Conservation (phyloP, 1,140 invertebrate species). For the Penaeus chinensis region DNA sequence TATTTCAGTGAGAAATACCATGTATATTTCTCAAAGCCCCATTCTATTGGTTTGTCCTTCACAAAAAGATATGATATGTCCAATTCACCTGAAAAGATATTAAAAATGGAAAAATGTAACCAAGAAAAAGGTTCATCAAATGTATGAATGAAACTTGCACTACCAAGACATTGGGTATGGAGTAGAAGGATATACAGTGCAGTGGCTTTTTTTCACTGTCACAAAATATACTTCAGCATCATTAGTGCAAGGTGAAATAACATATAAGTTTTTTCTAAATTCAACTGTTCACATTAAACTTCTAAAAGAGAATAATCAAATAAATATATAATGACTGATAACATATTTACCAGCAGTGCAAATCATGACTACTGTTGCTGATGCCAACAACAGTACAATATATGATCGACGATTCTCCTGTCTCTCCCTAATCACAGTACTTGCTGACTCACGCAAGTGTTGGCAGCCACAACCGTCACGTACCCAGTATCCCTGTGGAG, state of each 20-base stretch:
- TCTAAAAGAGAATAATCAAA: too few relatives aligned
- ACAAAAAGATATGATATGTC: conserved; percentile 68
- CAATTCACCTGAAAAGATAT: conserved; percentile 67
- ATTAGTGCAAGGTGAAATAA: too few relatives aligned
- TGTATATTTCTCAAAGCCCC: conserved; percentile 68
- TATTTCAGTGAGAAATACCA: conserved; percentile 69
- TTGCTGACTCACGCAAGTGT: conserved; percentile 66
- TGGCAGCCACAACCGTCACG: conserved; percentile 62
- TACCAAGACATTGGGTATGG: too few relatives aligned
- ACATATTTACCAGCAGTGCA: conserved; percentile 65
- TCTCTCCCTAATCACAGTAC: conserved; percentile 66
- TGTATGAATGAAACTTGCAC: background rate
- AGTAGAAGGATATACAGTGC: too few relatives aligned
- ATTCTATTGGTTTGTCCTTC: conserved; percentile 66
- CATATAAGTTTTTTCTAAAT: too few relatives aligned
- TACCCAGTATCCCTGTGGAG: conserved; percentile 41
- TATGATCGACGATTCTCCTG: conserved; percentile 65
- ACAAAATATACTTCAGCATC: too few relatives aligned
- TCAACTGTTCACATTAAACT: too few relatives aligned
- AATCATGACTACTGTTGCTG: conserved; percentile 65
- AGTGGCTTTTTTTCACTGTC: too few relatives aligned
- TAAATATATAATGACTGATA: background rate
- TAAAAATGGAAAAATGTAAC: background rate
- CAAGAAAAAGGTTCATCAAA: background rate
- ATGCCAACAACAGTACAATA: conserved; percentile 66